Evolutionary conservation across 2,113 vertebrate species (phyloP), one percentile per base, ranked within the genome.

Genomic region (Tichodroma muraria): DNA sequence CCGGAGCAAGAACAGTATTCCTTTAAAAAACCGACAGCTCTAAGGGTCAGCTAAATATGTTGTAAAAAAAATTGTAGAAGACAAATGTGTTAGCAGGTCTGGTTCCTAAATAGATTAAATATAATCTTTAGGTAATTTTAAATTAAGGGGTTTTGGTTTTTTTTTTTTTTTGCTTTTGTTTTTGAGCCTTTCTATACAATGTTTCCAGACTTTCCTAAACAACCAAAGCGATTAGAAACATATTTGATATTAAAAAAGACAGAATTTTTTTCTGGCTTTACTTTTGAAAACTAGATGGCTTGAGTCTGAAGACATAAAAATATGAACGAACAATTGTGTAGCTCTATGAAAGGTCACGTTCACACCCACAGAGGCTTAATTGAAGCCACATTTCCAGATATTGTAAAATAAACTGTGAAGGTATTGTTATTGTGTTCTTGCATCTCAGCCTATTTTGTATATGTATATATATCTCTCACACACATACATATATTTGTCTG

Each of bases 111-210:
- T 4, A 47, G 23, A 24, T 66, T n/a, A 64, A 42, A 65, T 50
- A 2, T 30, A 27, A 64, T 38, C 3, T 52, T 75, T 12, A n/a
- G 3, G 6, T 25, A 25, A 53, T 27, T 64, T 71, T 31, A 63
- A 75, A n/a, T 66, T 24, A 11, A 7, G 3, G 0, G 0, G 0
- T 0, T 0, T 3, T 14, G 40, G n/a, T n/a, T n/a, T n/a, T n/a
- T n/a, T n/a, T n/a, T n/a, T n/a, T n/a, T 33, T 57, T 68, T 65
- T 1, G 2, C 4, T 22, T 63, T 53, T 56, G 13, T 23, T 68
- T 88, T 89, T 53, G 6, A 45, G 11, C 37, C 27, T 66, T 76
- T 17, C 25, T 60, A 4, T 3, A 2, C 7, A 6, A 6, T 42
- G 17, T 50, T 75, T 53, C 52, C 40, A 76, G 45, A 8, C 8